Percentiles rank a stretch among this genome's conserved stretches.
phyloP scores from a whole-genome alignment of 2,888 invertebrate species.

The Drosophila barbarae region DNA sequence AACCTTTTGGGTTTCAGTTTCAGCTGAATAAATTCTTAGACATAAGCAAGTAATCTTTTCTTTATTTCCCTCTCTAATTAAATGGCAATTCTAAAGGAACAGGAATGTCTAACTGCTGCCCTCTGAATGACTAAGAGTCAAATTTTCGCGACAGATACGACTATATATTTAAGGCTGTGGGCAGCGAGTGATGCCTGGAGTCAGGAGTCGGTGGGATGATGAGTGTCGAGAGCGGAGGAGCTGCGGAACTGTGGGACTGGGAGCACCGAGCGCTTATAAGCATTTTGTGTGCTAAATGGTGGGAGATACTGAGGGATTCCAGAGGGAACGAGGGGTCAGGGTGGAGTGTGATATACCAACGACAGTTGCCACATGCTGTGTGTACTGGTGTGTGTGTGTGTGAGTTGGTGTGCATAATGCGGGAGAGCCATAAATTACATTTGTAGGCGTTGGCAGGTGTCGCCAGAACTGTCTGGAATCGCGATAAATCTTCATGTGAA shows the following conservation, averaged over 20 bases:
- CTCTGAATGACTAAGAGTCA: slow-evolving; percentile 62
- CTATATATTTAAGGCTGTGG: slow-evolving; percentile 60
- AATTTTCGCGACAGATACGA: slow-evolving; percentile 64
- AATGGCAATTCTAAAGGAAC: neutral
- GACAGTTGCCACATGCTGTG: slow-evolving; percentile 64
- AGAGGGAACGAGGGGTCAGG: slow-evolving; percentile 18
- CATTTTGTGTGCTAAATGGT: slow-evolving; percentile 63
- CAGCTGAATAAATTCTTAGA: neutral
- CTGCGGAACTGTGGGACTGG: slow-evolving; percentile 19
- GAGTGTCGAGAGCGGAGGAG: slow-evolving; percentile 21
- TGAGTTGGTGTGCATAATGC: slow-evolving; percentile 73
- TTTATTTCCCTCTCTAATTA: neutral
- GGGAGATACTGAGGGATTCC: slow-evolving; percentile 15
- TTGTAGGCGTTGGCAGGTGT: slow-evolving; percentile 81
- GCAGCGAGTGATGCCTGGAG: slow-evolving; percentile 48
- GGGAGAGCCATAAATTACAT: slow-evolving; percentile 80
- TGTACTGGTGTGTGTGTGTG: slow-evolving; percentile 29
- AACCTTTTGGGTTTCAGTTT: neutral
- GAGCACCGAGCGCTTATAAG: slow-evolving; percentile 55
- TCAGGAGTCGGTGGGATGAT: slow-evolving; percentile 19
- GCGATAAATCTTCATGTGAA: slow-evolving; percentile 81
- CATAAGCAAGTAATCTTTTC: neutral
- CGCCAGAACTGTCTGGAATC: slow-evolving; percentile 80
- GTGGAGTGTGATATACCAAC: slow-evolving; percentile 28
- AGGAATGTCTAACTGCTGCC: slow-evolving; percentile 31